Base-by-base conservation (phyloP, 2,888 invertebrate species). In the Tenodera sinensis region DNA sequence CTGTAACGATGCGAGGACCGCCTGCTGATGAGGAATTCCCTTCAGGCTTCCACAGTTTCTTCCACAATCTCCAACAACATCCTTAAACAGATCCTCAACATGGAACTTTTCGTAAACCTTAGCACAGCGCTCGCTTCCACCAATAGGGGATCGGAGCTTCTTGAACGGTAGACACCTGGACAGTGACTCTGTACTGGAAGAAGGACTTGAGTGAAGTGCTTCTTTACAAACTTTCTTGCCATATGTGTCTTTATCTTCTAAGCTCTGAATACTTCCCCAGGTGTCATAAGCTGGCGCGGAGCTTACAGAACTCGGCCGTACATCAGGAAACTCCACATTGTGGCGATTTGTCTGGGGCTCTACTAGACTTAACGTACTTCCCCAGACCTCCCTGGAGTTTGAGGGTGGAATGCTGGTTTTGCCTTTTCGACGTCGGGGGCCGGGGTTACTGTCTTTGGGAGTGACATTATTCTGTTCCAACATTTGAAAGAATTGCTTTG, bases 61-160 rank as follows among this genome's bases (percentile, higher is more conserved):
- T 93, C 1, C 91, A 47, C 0, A n/a, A 0, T 94, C 94, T 92
- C 93, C 94, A 0, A 94, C 94, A 9, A 92, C 91, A 90, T 95
- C 94, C 89, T 92, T 93, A 90, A 94, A 95, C 86, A 95, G 92
- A 91, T 94, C 94, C 25, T 94, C 94, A 0, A 95, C 94, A 83
- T 94, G 93, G 90, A 94, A 95, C 91, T 94, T 94, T 91, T 94
- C 94, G 2, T 94, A 94, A 91, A 94, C 94, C 91, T 94, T 94
- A 1, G 94, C 93, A 42, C 82, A 82, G 14, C 94, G 92, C 83
- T 89, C 90, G 34, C 89, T 90, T n/a, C 90, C 90, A 9, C 90
- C 90, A 84, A 89, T 14, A 0, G 71, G n/a, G 2, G 87, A 87
- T 71, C 54, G 20, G 54, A 71, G 3, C 25, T 71, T 71, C 20